A percentile compares a stretch with the other conserved stretches of the same genome.
Conservation (phyloP, 2,113 vertebrate species). For the Etheostoma cragini region DNA sequence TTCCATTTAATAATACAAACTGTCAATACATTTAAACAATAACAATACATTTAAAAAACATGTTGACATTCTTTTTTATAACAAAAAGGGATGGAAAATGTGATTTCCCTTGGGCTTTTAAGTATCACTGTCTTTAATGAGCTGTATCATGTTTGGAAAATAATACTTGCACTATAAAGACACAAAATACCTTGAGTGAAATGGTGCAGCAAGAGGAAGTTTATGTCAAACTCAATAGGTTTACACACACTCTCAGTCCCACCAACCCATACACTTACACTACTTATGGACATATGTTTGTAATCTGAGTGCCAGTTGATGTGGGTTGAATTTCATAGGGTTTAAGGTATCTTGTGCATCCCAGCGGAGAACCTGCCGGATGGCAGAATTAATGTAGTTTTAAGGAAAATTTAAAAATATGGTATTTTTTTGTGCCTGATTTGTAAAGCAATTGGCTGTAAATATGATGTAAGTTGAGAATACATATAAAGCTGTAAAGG, state of each 20-base stretch:
- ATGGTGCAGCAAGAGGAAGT: constrained; percentile 47
- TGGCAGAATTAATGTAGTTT: constrained; percentile 26
- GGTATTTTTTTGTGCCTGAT: constrained; percentile 16
- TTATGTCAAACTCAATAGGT: constrained; percentile 53
- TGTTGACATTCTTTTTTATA: neutral
- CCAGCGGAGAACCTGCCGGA: constrained; percentile 35
- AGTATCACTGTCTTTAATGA: constrained; percentile 22
- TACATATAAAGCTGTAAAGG: constrained; percentile 1
- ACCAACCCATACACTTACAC: neutral
- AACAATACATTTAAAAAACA: neutral
- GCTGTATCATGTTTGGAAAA: constrained; percentile 22
- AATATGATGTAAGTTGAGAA: constrained; percentile 32
- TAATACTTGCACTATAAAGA: constrained; percentile 19
- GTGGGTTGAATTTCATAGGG: constrained; percentile 25
- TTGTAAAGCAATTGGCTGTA: constrained; percentile 32
- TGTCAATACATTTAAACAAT: no score
- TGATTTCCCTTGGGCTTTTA: constrained; percentile 1
- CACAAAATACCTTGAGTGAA: constrained; percentile 54
- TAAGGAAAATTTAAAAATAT: constrained; percentile 40
- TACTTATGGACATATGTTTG: neutral
- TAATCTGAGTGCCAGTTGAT: neutral
- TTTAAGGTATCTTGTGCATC: constrained; percentile 16
- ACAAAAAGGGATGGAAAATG: neutral
- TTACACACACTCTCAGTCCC: constrained; percentile 26
- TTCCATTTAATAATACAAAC: neutral